These are phyloP conservation scores for Drosophila lacertosa DNA, from an alignment of 1,140 invertebrate genomes.

Conservation along the genomic window DNA sequence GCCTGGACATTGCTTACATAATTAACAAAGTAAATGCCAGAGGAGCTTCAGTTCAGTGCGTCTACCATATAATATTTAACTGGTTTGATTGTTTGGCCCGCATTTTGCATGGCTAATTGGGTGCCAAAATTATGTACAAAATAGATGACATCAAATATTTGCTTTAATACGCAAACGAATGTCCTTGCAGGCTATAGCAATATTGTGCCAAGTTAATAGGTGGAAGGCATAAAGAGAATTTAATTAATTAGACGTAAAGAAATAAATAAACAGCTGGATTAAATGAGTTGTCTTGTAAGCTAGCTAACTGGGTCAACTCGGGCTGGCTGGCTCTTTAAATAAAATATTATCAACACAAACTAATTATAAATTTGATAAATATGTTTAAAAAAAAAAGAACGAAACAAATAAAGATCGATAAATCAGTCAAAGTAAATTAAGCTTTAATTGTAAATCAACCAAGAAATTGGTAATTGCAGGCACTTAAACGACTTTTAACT, in stretches of 20 bases:
- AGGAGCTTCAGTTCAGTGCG: neutral
- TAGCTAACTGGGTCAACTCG: too few relatives aligned
- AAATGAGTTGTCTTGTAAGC: too few relatives aligned
- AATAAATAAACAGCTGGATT: neutral
- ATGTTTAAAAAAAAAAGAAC: neutral
- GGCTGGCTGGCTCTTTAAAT: too few relatives aligned
- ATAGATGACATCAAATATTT: conserved; percentile 26
- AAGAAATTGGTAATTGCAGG: conserved; percentile 4
- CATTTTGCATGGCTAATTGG: conserved; percentile 35
- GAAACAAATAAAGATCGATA: neutral
- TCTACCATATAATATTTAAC: conserved; percentile 15
- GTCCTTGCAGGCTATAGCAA: neutral
- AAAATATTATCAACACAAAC: too few relatives aligned
- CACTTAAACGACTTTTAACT: conserved; percentile 5
- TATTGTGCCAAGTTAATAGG: neutral
- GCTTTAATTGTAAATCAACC: conserved; percentile 5
- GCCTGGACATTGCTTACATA: conserved; percentile 14
- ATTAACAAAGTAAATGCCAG: conserved; percentile 10
- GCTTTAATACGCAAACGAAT: neutral
- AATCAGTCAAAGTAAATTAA: neutral
- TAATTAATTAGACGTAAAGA: neutral
- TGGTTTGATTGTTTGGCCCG: conserved; percentile 17
- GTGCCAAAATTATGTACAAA: conserved; percentile 20
- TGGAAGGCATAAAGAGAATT: neutral
- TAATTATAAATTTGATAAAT: neutral